A percentile compares a stretch with the other conserved stretches of the same genome.
phyloP scores from a whole-genome alignment of 2,888 invertebrate species.

The Drosophila diplacantha region DNA sequence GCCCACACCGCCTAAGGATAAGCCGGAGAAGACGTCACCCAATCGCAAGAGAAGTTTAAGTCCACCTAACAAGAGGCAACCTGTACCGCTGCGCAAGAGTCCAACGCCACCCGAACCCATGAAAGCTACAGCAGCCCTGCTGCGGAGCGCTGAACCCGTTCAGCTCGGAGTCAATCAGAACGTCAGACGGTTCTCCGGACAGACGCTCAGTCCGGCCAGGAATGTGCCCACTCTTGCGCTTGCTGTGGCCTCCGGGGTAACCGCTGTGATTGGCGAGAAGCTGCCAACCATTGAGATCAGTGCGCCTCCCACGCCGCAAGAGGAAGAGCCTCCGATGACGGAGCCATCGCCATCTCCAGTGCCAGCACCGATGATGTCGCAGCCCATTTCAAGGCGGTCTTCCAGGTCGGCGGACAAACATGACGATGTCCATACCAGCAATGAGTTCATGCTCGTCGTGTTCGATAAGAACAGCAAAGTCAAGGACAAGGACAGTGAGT shows the following conservation, averaged over 20 bases:
- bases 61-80: constrained; percentile 41
- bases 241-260: constrained; percentile 66
- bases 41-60: constrained; percentile 50
- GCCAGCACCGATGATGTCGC: constrained; percentile 3
- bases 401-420: constrained; percentile 69
- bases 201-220: constrained; percentile 65
- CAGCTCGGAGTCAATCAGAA: constrained; percentile 68
- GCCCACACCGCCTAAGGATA: constrained; percentile 46
- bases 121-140: constrained; percentile 67
- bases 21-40: constrained; percentile 40
- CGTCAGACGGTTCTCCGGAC: constrained; percentile 67
- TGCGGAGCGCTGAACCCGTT: constrained; percentile 75
- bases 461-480: constrained; percentile 81
- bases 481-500: constrained; percentile 78
- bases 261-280: constrained; percentile 50
- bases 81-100: constrained; percentile 49
- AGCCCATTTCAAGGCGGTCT: constrained; percentile 30
- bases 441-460: constrained; percentile 88
- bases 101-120: constrained; percentile 67
- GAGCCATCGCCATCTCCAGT: constrained; percentile 17
- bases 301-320: constrained; percentile 55
- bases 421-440: constrained; percentile 82
- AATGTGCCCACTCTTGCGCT: constrained; percentile 68
- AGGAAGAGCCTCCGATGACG: constrained; percentile 2
- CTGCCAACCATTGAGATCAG: constrained; percentile 74